These are phyloP conservation scores for Octopus sinensis DNA, from an alignment of 1,140 invertebrate species.

Conservation along the genomic window DNA sequence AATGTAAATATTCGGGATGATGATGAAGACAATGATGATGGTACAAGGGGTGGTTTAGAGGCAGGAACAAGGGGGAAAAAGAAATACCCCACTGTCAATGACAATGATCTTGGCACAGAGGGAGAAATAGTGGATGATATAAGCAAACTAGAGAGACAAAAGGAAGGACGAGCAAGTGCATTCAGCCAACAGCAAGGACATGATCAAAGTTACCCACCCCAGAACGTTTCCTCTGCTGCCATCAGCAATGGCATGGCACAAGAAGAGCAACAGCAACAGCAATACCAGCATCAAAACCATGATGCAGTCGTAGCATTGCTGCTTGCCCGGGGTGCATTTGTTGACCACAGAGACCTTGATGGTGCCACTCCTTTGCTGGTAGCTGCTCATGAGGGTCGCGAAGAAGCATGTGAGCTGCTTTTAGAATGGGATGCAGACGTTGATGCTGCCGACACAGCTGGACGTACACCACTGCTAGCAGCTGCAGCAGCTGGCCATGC, in stretches of 20 bases:
- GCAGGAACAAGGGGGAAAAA: no score
- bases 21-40: no score
- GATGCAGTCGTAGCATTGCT: slow-evolving; percentile 60
- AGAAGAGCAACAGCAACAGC: slow-evolving; percentile 30
- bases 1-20: no score
- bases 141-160: no score
- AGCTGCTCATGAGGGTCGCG: slow-evolving; percentile 65
- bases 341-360: slow-evolving; percentile 87
- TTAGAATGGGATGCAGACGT: slow-evolving; percentile 84
- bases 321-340: slow-evolving; percentile 69
- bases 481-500: slow-evolving; percentile 84
- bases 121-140: no score
- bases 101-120: no score
- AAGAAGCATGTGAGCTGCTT: slow-evolving; percentile 79
- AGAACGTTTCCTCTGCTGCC: no score
- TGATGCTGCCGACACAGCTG: slow-evolving; percentile 76
- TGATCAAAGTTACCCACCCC: no score
- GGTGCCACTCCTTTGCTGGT: slow-evolving; percentile 90
- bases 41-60: no score
- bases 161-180: slow-evolving; percentile 63
- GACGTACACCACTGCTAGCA: slow-evolving; percentile 73
- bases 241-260: no score
- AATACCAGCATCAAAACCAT: slow-evolving; percentile 65
- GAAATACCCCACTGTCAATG: no score
- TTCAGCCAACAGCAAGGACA: no score